These are phyloP conservation scores for Drosophila colorata DNA, from an alignment of 2,888 invertebrate genomes.

Conservation along the genomic window DNA sequence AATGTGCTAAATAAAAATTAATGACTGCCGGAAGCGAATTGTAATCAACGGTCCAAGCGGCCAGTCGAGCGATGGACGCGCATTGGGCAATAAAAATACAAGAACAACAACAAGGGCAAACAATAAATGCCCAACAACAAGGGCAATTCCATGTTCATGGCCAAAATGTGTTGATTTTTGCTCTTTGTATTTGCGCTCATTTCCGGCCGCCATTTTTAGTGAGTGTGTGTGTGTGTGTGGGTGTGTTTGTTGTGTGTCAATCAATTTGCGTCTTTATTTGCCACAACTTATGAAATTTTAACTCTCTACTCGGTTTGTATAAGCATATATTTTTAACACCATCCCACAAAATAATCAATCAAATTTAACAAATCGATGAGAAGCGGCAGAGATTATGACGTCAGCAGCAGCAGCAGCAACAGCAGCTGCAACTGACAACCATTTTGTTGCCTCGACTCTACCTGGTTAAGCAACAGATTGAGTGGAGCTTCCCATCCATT, in stretches of 20 bases:
- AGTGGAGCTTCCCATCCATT: slow-evolving; percentile 31
- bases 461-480: slow-evolving; percentile 40
- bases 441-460: slow-evolving; percentile 44
- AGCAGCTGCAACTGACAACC: slow-evolving; percentile 64
- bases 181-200: slow-evolving; percentile 32
- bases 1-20: slow-evolving; percentile 81
- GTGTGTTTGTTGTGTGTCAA: slow-evolving; percentile 43
- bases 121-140: slow-evolving; percentile 50
- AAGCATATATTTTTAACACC: slow-evolving; percentile 19
- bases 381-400: slow-evolving; percentile 8
- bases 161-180: slow-evolving; percentile 26
- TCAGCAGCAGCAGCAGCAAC: slow-evolving; percentile 34
- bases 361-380: slow-evolving; percentile 45
- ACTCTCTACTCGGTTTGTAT: slow-evolving; percentile 17
- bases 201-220: slow-evolving; percentile 52
- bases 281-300: slow-evolving; percentile 39
- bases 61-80: slow-evolving; percentile 37
- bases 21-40: slow-evolving; percentile 78
- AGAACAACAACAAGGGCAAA: slow-evolving; percentile 40
- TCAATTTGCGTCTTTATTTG: slow-evolving; percentile 60
- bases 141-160: slow-evolving; percentile 26
- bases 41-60: slow-evolving; percentile 70
- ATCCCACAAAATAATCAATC: slow-evolving; percentile 60
- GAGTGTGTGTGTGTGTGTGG: slow-evolving; percentile 24
- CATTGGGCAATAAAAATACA: slow-evolving; percentile 47